Percentiles rank a stretch among this genome's conserved stretches.
phyloP scores from a whole-genome alignment of 1,140 invertebrate species.

The Argopecten irradians region DNA sequence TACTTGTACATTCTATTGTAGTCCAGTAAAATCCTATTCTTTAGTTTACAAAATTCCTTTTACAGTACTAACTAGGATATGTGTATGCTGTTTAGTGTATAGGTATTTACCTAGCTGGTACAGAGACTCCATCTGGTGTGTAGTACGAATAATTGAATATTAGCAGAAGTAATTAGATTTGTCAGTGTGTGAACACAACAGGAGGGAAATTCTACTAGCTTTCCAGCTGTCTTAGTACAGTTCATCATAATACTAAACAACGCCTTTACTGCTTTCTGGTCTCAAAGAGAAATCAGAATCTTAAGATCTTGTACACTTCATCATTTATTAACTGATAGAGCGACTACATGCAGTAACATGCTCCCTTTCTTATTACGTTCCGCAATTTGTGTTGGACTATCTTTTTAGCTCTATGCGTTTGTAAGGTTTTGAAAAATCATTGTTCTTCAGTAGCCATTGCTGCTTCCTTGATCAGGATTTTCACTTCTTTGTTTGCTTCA shows the following conservation, averaged over 20 bases:
- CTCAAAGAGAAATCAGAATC: too few species aligned
- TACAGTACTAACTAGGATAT: background rate
- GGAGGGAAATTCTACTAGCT: background rate
- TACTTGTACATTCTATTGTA: background rate
- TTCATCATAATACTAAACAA: background rate
- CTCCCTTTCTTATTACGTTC: too few species aligned
- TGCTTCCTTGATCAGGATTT: too few species aligned
- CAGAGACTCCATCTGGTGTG: background rate
- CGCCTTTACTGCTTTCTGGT: background rate
- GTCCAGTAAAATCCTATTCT: background rate
- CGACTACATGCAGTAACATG: too few species aligned
- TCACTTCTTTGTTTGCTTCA: too few species aligned
- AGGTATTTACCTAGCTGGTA: background rate
- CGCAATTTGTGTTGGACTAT: too few species aligned
- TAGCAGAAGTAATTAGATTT: slow-evolving; percentile 10
- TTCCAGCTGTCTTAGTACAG: background rate
- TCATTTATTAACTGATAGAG: too few species aligned
- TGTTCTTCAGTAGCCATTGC: too few species aligned
- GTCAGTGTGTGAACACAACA: background rate
- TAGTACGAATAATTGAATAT: background rate
- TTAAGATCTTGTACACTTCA: background rate
- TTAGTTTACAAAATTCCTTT: background rate
- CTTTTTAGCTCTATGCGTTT: too few species aligned
- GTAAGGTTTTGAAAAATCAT: too few species aligned
- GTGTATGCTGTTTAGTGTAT: background rate